Evolutionary conservation across 2,888 invertebrate genomes (phyloP), one percentile per base, ranked within the genome.

Genomic region (Chaetogeoica ovagalla): DNA sequence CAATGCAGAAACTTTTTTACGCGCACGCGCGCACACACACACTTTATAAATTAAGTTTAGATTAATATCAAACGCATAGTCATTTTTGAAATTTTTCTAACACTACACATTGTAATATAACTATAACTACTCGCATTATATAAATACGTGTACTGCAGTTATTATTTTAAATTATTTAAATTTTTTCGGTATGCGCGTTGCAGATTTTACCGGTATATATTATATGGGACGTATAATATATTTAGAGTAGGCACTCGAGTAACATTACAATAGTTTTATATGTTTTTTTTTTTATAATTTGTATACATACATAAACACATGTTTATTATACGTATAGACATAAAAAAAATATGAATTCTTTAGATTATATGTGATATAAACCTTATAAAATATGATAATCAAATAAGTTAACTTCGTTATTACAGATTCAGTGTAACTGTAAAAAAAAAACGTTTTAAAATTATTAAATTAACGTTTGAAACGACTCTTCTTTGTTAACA

Each of bases 401-500:
- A 19, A 17, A 2, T 11, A 55, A n/a, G n/a, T 63, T 55, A 74
- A 63, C n/a, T 37, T 23, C 48, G 52, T 73, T 73, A n/a, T 62
- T 13, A 15, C 7, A 15, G 15, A 23, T 17, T 23, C 48, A 48
- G 13, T 15, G 48, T 13, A 15, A 13, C 48, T 48, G 48, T 48
- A 48, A 15, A 48, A 48, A 43, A 9, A 43, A 48, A 7, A 43
- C 4, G 43, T 11, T 48, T 48, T 13, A 13, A 23, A 39, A 55
- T 74, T 21, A 74, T 65, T 65, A 39, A 65, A 55, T 65, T 65
- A 55, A 74, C 39, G 39, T 65, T 74, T 17, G n/a, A 55, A 39
- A 73, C 37, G 52, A 73, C 63, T 55, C 9, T 63, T 65, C 55
- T 19, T 39, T 15, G n/a, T 71, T 6, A 43, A 17, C 39, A 8